These are phyloP conservation scores for Hemiprocne comata DNA, from an alignment of 2,113 vertebrate genomes.

Conservation along the genomic window DNA sequence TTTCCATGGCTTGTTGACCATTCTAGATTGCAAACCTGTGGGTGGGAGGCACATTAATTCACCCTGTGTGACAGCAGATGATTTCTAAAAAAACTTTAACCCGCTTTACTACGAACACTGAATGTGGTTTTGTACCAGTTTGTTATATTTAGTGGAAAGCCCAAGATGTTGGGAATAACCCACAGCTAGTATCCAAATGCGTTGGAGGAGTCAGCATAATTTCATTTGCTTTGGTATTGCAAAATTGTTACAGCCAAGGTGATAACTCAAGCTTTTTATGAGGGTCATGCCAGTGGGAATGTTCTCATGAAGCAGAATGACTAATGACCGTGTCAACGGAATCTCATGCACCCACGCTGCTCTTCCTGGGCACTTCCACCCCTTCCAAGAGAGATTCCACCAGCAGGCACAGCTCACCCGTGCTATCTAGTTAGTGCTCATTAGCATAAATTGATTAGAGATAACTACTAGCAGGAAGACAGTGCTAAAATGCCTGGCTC, in stretches of 20 bases:
- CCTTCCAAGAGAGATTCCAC: background rate
- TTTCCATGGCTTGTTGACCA: background rate
- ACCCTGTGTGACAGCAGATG: background rate
- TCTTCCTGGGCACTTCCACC: background rate
- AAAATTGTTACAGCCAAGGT: background rate
- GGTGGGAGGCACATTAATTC: background rate
- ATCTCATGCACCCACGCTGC: background rate
- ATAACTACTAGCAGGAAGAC: background rate
- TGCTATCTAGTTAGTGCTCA: background rate
- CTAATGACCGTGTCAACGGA: background rate
- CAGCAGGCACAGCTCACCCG: background rate
- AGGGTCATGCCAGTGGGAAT: background rate
- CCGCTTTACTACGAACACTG: background rate
- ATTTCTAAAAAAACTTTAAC: background rate
- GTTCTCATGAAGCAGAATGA: background rate
- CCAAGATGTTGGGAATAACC: background rate
- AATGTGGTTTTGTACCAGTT: background rate
- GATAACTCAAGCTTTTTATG: background rate
- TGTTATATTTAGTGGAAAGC: background rate
- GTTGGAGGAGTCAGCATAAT: background rate
- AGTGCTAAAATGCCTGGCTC: background rate
- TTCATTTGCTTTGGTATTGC: background rate
- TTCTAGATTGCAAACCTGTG: background rate
- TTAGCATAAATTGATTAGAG: background rate
- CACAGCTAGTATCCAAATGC: background rate